Evolutionary conservation across 2,113 vertebrate genomes (phyloP).

Genomic region (Proteles cristata): DNA sequence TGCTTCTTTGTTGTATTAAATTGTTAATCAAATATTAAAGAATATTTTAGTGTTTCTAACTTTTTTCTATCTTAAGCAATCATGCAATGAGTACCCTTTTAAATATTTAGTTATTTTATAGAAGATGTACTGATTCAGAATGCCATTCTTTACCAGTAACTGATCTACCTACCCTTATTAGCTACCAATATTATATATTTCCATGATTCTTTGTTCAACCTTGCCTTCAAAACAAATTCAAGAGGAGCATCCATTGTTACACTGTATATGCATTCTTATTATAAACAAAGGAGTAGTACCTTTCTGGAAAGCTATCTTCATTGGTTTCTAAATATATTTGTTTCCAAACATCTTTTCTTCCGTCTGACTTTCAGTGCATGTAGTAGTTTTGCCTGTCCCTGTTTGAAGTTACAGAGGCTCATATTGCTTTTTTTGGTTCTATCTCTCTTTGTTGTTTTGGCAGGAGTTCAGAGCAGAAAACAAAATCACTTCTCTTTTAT

Average conservation of each 20-base stretch:
- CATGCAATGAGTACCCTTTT: not conserved
- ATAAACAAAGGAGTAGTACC: not conserved
- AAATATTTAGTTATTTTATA: not conserved
- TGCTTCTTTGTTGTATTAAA: not conserved
- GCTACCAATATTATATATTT: not conserved
- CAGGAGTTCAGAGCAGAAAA: too few species aligned
- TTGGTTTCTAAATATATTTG: not conserved
- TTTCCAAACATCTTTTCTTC: not conserved
- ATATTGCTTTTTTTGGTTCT: not conserved
- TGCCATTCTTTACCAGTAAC: not conserved
- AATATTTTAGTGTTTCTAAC: not conserved
- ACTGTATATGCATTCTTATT: not conserved
- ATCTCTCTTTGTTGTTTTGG: too few species aligned
- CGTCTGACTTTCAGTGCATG: not conserved
- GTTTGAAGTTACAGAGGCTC: not conserved
- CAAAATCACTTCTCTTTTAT: too few species aligned
- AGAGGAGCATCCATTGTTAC: not conserved
- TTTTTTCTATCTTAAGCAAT: not conserved
- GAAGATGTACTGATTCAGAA: not conserved
- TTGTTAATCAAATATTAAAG: not conserved
- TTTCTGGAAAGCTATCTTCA: not conserved
- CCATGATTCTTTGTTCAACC: not conserved
- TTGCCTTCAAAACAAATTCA: not conserved
- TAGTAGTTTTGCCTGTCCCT: not conserved
- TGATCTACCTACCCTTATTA: not conserved